Conservation (phyloP, 2,797 vertebrate species). For the Darevskia nairensis region DNA sequence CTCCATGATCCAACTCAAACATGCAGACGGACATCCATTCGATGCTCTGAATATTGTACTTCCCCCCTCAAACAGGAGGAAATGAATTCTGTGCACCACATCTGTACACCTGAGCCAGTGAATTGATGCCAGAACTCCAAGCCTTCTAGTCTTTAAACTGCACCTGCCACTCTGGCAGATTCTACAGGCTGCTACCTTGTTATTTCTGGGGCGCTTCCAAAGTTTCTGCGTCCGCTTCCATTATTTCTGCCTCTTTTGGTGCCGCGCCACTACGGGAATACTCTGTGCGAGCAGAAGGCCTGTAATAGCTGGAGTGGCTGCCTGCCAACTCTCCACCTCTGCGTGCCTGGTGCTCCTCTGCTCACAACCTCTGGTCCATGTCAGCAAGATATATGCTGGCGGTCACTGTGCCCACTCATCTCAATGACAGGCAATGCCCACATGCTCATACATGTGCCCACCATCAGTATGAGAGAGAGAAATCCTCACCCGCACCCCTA, state of each 20-base stretch:
- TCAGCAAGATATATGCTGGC: no score
- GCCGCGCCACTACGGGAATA: neutral
- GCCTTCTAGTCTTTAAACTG: neutral
- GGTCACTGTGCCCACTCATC: neutral
- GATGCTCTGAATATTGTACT: neutral
- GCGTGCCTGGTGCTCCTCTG: neutral
- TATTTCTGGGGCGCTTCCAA: neutral
- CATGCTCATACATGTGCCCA: neutral
- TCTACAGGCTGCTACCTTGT: neutral
- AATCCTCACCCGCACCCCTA: neutral
- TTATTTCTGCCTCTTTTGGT: neutral
- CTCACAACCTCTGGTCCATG: neutral
- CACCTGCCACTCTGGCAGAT: neutral
- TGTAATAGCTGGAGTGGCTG: neutral
- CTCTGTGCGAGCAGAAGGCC: neutral
- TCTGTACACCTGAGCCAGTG: neutral
- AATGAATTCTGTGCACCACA: neutral
- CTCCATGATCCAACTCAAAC: neutral
- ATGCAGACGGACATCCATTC: neutral
- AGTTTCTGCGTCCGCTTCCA: neutral
- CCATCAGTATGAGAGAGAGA: neutral
- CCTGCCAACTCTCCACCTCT: neutral
- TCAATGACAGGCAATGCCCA: neutral
- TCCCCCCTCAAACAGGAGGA: neutral
- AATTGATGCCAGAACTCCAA: neutral